Evolutionary conservation across 2,888 invertebrate species (phyloP), one percentile per base, ranked within the genome.

Genomic region (Meliscaeva auricollis): DNA sequence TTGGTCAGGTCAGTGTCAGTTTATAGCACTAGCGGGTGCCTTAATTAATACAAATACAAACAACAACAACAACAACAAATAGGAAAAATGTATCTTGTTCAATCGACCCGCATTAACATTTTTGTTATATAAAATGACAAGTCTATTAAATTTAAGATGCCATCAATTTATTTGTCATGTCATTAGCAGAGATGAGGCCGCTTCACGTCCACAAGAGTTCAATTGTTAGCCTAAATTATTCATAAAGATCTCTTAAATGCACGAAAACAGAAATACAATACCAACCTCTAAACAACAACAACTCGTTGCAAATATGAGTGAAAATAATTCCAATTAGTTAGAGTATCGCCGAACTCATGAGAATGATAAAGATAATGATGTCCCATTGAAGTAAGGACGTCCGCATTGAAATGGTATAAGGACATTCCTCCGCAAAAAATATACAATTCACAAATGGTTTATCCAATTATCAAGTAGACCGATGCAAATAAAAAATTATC

Each of bases 161-260:
- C 22, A 30, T 35, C 26, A 26, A 26, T 3, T 26, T 26, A 26
- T 3, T 26, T 26, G 46, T 69, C 58, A 26, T 26, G 41, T 58
- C 46, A 69, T 69, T 38, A 15, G 22, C 62, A 56, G 69, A 72
- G 72, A 66, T 81, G 72, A 81, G 50, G 58, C 32, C 50, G 52
- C 44, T 5, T 41, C 44, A 26, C n/a, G 44, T 15, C 15, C 54
- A 30, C 30, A 54, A 56, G n/a, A n/a, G 70, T 72, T 66, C 66
- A 76, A 76, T 66, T 66, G 76, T 58, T 60, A 35, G 41, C 20
- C 35, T 66, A 66, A 81, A 81, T 81, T 76, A 81, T 72, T 76
- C 44, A 81, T 52, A 62, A 41, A 46, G 52, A 13, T 52, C 8
- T 52, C 8, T 20, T n/a, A 52, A 56, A 41, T 38, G 32, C 35